These are phyloP conservation scores for Melieria crassipennis DNA, from an alignment of 2,888 invertebrate species.

Conservation along the genomic window DNA sequence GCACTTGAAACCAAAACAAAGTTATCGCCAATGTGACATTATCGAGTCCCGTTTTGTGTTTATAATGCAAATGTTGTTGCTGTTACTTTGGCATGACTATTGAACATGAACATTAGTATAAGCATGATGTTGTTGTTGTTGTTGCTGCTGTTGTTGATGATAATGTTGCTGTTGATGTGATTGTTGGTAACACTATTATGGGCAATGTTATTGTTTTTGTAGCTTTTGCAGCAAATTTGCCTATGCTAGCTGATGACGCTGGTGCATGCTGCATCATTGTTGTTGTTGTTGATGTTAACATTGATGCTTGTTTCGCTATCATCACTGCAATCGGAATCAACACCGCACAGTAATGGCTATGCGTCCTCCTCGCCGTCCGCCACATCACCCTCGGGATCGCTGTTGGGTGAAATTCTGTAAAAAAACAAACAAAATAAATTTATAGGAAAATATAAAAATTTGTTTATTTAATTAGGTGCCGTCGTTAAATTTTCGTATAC, in stretches of 20 bases:
- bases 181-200: constrained; percentile 1
- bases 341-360: constrained; percentile 65
- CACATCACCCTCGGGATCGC: constrained; percentile 50
- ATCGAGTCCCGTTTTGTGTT: neutral
- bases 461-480: neutral
- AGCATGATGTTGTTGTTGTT: constrained; percentile 7
- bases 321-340: constrained; percentile 61
- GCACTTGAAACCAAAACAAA: too few species aligned
- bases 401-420: constrained; percentile 59
- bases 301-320: constrained; percentile 50
- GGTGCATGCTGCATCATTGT: constrained; percentile 18
- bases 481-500: too few species aligned
- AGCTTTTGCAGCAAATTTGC: constrained; percentile 36
- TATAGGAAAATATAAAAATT: constrained; percentile 1
- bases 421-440: neutral
- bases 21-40: too few species aligned
- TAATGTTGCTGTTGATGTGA: neutral
- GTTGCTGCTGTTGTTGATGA: neutral
- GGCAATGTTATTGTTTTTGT: constrained; percentile 9
- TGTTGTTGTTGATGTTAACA: constrained; percentile 40
- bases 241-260: constrained; percentile 43
- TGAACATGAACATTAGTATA: neutral
- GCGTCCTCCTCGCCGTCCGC: constrained; percentile 57
- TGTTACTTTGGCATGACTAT: constrained; percentile 21
- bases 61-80: constrained; percentile 1